phyloP scores from a whole-genome alignment of 1,140 invertebrate species.

The Aphis craccivora region DNA sequence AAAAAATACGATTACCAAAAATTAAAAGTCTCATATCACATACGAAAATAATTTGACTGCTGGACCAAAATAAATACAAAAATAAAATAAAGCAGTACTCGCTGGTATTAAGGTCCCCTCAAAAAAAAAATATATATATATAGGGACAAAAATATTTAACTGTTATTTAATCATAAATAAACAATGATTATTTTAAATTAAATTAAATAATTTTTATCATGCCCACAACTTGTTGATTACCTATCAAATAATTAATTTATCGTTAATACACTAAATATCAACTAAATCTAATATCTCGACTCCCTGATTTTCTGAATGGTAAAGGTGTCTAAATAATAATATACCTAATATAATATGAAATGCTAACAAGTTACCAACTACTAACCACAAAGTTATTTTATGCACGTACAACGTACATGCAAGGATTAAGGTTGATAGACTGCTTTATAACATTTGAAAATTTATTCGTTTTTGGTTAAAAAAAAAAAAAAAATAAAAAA shows the following conservation, averaged over 20 bases:
- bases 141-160: neutral
- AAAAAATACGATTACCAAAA: neutral
- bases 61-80: neutral
- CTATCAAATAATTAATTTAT: neutral
- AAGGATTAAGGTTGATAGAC: neutral
- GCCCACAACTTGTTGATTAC: neutral
- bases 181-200: neutral
- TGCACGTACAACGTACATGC: neutral
- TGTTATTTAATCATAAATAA: neutral
- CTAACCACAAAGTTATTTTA: neutral
- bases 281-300: neutral
- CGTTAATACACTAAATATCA: neutral
- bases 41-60: neutral
- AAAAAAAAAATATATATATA: neutral
- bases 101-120: neutral
- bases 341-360: no score
- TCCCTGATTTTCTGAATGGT: neutral
- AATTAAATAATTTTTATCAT: neutral
- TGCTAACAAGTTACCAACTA: neutral
- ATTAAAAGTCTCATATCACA: neutral
- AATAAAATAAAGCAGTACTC: neutral
- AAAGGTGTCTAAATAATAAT: neutral
- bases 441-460: neutral
- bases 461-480: neutral
- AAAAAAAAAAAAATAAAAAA: neutral